Conservation (phyloP, 2,888 invertebrate species). For the Lobophora halterata region DNA sequence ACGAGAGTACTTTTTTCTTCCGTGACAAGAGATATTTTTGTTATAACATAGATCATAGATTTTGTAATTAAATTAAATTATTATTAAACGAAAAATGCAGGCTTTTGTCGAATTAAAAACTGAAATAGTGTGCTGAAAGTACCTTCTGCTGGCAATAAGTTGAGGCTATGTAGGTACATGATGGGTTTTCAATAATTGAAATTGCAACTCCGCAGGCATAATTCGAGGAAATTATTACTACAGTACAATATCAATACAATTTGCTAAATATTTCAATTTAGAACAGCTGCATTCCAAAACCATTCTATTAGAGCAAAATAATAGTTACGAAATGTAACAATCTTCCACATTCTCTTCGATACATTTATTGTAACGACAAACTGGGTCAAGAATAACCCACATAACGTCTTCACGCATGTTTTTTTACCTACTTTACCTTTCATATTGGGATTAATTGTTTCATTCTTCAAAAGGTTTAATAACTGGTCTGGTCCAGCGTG, state of each 20-base stretch:
- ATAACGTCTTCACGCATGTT: slow-evolving; percentile 33
- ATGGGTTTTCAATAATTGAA: too few species aligned
- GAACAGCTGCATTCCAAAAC: slow-evolving; percentile 15
- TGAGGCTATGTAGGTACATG: too few species aligned
- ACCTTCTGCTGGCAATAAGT: too few species aligned
- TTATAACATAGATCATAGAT: too few species aligned
- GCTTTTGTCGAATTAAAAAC: too few species aligned
- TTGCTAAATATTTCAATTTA: slow-evolving; percentile 16
- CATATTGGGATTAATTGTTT: slow-evolving; percentile 33
- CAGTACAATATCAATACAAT: slow-evolving; percentile 13
- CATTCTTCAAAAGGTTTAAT: slow-evolving; percentile 30
- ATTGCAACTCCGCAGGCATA: too few species aligned
- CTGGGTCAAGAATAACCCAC: slow-evolving; percentile 34
- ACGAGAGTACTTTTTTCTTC: too few species aligned
- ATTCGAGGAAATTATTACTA: too few species aligned
- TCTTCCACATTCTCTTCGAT: slow-evolving; percentile 30
- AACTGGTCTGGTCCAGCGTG: slow-evolving; percentile 30
- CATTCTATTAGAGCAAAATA: slow-evolving; percentile 26
- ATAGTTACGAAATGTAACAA: slow-evolving; percentile 15
- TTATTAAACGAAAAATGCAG: too few species aligned
- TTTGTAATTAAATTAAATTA: too few species aligned
- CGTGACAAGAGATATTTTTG: too few species aligned
- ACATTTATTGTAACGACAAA: slow-evolving; percentile 25
- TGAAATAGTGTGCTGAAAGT: too few species aligned
- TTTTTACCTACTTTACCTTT: slow-evolving; percentile 14